These are phyloP conservation scores for Poecile montanus DNA, from an alignment of 2,797 vertebrate species.

Conservation along the genomic window DNA sequence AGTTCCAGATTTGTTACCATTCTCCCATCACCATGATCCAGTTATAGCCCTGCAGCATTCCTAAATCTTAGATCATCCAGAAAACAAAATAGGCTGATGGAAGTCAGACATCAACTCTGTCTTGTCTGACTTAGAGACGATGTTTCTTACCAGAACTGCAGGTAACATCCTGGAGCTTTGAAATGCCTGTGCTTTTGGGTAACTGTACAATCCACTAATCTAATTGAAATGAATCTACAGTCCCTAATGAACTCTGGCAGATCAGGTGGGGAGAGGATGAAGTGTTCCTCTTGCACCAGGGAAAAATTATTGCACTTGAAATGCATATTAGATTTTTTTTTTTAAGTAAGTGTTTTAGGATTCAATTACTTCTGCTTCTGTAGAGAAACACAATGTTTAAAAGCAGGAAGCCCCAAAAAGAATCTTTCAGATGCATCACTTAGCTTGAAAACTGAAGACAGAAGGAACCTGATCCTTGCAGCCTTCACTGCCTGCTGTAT, in stretches of 20 bases:
- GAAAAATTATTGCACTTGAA: conserved; percentile 42
- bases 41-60: neutral
- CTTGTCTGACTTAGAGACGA: neutral
- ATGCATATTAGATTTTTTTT: neutral
- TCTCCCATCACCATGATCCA: neutral
- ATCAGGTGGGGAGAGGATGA: conserved; percentile 32
- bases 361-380: conserved; percentile 40
- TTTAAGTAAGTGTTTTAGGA: conserved; percentile 45
- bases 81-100: neutral
- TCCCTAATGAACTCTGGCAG: conserved; percentile 53
- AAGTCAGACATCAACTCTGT: neutral
- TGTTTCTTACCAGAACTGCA: neutral
- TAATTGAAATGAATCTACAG: conserved; percentile 24
- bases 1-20: neutral
- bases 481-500: neutral
- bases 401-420: conserved; percentile 34
- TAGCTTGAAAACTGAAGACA: conserved; percentile 15
- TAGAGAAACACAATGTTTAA: conserved; percentile 29
- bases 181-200: neutral
- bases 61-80: neutral
- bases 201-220: conserved; percentile 10
- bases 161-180: neutral
- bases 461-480: conserved; percentile 32
- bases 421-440: conserved; percentile 26
- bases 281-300: conserved; percentile 44